phyloP scores from a whole-genome alignment of 37 sponge, comb jelly and placozoan species.

The Ephydatia muelleri region DNA sequence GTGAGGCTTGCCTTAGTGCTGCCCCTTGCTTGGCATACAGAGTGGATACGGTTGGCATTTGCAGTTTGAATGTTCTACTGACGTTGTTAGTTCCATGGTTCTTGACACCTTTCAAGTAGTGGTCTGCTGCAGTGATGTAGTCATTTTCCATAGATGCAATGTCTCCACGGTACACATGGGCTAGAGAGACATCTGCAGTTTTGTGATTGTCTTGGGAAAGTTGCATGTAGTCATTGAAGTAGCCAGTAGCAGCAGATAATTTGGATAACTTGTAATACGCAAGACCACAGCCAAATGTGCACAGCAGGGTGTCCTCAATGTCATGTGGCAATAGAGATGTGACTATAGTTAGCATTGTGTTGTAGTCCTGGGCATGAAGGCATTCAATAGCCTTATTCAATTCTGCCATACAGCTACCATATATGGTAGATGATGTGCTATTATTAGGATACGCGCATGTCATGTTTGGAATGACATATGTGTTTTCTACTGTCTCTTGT shows the following conservation, averaged over 20 bases:
- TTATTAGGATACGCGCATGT: not conserved
- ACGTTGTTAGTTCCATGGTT: slow-evolving; percentile 22
- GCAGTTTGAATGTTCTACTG: slow-evolving; percentile 14
- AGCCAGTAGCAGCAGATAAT: not conserved
- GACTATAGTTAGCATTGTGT: not conserved
- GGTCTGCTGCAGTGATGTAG: slow-evolving; percentile 23
- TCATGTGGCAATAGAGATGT: not conserved
- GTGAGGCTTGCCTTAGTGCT: slow-evolving; percentile 24
- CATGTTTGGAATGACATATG: too few species aligned
- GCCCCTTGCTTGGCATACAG: slow-evolving; percentile 36
- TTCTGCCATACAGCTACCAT: not conserved
- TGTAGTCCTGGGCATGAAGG: not conserved
- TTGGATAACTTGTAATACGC: not conserved
- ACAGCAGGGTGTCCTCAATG: not conserved
- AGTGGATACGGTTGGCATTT: slow-evolving; percentile 34
- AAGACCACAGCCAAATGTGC: not conserved
- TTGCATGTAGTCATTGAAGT: not conserved
- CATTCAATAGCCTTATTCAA: not conserved
- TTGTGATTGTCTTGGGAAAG: slow-evolving; percentile 1
- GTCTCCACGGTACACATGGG: slow-evolving; percentile 61
- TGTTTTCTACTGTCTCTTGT: too few species aligned
- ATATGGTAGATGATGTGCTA: not conserved
- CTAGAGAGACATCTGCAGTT: slow-evolving; percentile 37
- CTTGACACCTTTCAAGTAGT: slow-evolving; percentile 23
- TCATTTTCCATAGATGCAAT: slow-evolving; percentile 14